Base-by-base conservation (phyloP, 2,888 invertebrate species). In the Cepaea hortensis region DNA sequence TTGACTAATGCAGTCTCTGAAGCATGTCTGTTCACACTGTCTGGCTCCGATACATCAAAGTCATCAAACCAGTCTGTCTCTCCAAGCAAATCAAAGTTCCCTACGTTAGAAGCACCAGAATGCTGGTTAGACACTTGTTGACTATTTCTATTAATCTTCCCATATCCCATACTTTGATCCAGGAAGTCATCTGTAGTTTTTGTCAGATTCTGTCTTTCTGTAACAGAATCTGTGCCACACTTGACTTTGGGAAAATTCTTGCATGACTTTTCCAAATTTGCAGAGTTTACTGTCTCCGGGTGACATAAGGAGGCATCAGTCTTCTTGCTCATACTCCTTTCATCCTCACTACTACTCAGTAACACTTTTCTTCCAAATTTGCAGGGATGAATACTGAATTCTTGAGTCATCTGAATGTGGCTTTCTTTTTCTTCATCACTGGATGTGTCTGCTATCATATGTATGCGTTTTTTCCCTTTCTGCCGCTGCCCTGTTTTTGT, bases 341-440 rank as follows among this genome's bases (percentile, higher is more conserved):
- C 88, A 77, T 89, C 90, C 48, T 90, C 91, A 87, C 90, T 90
- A 81, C 90, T 91, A 65, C 89, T 87, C 46, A 90, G 48, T 55
- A 80, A 72, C 13, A 79, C 68, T 6, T n/a, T 55, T 20, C 81
- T 87, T 15, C 82, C 81, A 46, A n/a, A 35, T 77, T 76, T 76
- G 18, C 61, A 68, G 7, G 61, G 62, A 65, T 68, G 62, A 76
- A 55, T 65, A 35, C 62, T 62, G 55, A 85, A 55, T 62, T 77
- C 82, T 73, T 85, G 75, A 61, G 85, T 85, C 46, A 70, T 20
- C 55, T 68, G 81, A 62, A 75, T 72, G 11, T 23, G 3, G n/a
- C 4, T 35, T 2, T 18, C 68, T n/a, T 73, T 65, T 6, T 91
- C 91, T 50, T 91, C 91, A 72, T 90, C 91, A 85, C 91, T 91